Percentiles rank a stretch among this genome's conserved stretches.
These are phyloP conservation scores for Actinia tenebrosa DNA, from an alignment of 64 coral and sea anemone genomes.

Conservation along the genomic window DNA sequence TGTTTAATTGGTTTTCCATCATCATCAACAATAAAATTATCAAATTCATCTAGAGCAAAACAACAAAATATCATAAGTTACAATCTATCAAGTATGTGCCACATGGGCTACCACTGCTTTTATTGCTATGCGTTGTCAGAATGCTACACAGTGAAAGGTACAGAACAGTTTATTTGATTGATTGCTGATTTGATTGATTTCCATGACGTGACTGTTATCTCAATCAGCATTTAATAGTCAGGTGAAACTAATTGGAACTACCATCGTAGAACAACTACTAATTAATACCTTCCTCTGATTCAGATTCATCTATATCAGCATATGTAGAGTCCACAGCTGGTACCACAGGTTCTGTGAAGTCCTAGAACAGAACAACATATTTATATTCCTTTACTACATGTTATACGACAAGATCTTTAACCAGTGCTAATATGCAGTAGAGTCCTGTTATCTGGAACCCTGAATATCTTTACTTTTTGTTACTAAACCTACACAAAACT, in stretches of 20 bases:
- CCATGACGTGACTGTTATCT: neutral
- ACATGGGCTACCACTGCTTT: no score
- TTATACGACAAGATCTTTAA: no score
- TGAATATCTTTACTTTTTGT: no score
- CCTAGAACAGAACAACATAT: neutral
- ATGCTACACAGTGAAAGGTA: no score
- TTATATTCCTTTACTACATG: neutral
- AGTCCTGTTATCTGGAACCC: no score
- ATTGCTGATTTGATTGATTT: neutral
- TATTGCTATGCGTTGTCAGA: no score
- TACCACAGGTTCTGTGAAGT: constrained; percentile 31
- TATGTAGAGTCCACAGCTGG: constrained; percentile 56
- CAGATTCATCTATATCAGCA: constrained; percentile 88
- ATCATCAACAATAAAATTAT: constrained; percentile 99
- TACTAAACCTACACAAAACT: no score
- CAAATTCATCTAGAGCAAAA: constrained; percentile 63
- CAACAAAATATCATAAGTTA: neutral
- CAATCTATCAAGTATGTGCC: neutral
- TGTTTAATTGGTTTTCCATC: constrained; percentile 85
- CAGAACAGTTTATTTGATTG: no score
- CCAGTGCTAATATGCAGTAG: no score
- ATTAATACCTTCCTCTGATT: constrained; percentile 67
- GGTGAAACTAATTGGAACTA: neutral
- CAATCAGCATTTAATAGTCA: no score
- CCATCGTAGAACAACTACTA: neutral